Evolutionary conservation across 2,888 invertebrate species (phyloP).

Genomic region (Seira musarum): DNA sequence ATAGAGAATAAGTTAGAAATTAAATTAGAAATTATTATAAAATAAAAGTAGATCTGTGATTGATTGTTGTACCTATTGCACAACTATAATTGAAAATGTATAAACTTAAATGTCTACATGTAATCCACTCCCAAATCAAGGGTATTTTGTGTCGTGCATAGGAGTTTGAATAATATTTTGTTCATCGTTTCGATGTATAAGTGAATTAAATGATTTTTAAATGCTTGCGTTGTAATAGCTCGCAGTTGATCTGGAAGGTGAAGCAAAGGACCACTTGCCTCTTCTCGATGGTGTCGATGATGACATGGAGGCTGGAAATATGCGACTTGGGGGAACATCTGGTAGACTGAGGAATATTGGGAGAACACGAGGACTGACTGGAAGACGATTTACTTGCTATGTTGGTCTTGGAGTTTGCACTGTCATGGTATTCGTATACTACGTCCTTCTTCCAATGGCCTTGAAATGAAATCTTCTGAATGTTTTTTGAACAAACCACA

Average conservation of each 20-base stretch:
- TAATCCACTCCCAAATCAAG: too few species aligned
- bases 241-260: conserved; percentile 67
- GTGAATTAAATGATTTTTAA: too few species aligned
- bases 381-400: conserved; percentile 63
- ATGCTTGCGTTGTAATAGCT: conserved; percentile 61
- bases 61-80: too few species aligned
- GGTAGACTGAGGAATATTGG: conserved; percentile 65
- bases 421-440: conserved; percentile 65
- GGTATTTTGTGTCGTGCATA: too few species aligned
- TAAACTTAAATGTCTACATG: too few species aligned
- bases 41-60: too few species aligned
- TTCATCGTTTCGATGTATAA: too few species aligned
- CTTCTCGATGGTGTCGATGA: conserved; percentile 66
- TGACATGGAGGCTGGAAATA: conserved; percentile 63
- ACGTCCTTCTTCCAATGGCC: conserved; percentile 62
- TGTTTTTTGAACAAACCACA: background rate
- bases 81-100: too few species aligned
- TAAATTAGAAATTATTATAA: too few species aligned
- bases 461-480: conserved; percentile 42
- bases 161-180: too few species aligned
- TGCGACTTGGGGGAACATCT: conserved; percentile 65
- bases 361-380: conserved; percentile 63
- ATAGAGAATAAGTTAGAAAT: too few species aligned
- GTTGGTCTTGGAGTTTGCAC: conserved; percentile 64
- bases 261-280: conserved; percentile 67